phyloP scores from a whole-genome alignment of 2,888 invertebrate species.

The Emesis russula region DNA sequence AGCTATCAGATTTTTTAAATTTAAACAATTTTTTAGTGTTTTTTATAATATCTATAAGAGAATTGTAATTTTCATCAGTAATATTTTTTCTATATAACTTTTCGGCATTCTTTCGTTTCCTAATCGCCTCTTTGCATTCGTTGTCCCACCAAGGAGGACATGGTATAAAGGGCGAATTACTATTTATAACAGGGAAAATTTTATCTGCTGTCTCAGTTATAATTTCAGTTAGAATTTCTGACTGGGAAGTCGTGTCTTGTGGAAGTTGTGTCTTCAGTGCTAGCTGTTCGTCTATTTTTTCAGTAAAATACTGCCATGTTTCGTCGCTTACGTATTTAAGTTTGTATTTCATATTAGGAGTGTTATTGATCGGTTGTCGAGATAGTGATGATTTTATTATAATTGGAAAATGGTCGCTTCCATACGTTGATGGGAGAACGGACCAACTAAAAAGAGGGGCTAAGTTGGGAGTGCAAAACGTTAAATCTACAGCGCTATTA shows the following conservation, averaged over 20 bases:
- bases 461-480: not conserved
- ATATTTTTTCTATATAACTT: not conserved
- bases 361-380: not conserved
- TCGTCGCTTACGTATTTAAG: not conserved
- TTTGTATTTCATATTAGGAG: not conserved
- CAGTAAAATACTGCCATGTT: not conserved
- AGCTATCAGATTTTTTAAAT: not conserved
- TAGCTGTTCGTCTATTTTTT: not conserved
- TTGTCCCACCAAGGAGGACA: not conserved
- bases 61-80: not conserved
- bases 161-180: not conserved
- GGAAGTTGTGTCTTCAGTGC: not conserved
- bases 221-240: not conserved
- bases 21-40: not conserved
- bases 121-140: not conserved
- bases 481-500: not conserved
- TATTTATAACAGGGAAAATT: not conserved
- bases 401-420: not conserved
- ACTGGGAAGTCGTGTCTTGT: not conserved
- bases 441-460: not conserved
- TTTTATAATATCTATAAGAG: not conserved
- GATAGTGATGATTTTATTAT: not conserved
- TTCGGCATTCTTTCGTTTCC: not conserved
- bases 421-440: not conserved
- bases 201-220: not conserved